phyloP scores from a whole-genome alignment of 2,113 vertebrate genomes.

The Artemisiospiza belli region DNA sequence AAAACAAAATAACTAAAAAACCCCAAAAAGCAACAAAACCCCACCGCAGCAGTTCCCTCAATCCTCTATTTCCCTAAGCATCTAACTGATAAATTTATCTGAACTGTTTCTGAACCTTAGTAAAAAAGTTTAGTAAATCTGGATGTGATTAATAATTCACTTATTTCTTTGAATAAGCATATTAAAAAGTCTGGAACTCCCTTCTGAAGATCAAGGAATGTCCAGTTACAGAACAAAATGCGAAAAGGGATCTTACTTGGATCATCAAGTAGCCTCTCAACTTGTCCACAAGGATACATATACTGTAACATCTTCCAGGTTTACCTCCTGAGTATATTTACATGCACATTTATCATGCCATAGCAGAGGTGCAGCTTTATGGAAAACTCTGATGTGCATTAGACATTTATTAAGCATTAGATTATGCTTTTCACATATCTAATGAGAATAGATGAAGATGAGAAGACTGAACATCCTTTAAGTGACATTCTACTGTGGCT shows the following conservation, averaged over 20 bases:
- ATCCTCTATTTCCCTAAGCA: not conserved
- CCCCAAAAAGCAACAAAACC: not conserved
- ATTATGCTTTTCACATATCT: not conserved
- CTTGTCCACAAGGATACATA: not conserved
- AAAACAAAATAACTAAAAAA: not conserved
- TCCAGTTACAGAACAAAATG: not conserved
- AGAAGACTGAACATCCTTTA: conserved; percentile 2
- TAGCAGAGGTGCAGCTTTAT: conserved; percentile 35
- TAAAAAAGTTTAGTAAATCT: not conserved
- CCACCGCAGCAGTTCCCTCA: not conserved
- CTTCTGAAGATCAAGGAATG: conserved; percentile 12
- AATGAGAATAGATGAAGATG: conserved; percentile 29
- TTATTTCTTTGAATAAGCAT: not conserved
- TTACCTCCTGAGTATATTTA: not conserved
- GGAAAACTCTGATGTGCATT: not conserved
- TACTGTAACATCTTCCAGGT: not conserved
- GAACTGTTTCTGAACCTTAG: not conserved
- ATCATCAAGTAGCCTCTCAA: not conserved
- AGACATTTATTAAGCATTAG: conserved; percentile 54
- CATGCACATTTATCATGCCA: not conserved
- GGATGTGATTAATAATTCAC: not conserved
- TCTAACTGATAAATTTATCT: not conserved
- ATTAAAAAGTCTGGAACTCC: not conserved
- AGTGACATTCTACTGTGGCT: conserved; percentile 15
- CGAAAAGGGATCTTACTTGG: not conserved